Percentiles rank a stretch among this genome's conserved stretches.
phyloP scores from a whole-genome alignment of 1,140 invertebrate genomes.

The Conus betulinus region DNA sequence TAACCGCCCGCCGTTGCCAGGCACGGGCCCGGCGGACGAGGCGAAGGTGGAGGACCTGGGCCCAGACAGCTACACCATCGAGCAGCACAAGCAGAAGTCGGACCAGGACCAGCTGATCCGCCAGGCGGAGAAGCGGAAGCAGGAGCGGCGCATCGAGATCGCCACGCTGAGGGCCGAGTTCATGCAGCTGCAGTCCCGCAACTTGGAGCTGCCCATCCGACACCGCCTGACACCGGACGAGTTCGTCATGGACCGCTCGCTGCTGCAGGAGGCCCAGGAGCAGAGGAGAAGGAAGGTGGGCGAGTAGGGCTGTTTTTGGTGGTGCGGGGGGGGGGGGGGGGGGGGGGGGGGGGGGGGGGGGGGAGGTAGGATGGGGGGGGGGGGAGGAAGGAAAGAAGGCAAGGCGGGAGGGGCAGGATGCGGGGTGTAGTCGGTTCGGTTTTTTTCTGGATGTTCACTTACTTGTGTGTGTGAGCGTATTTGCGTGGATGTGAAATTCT shows the following conservation, averaged over 20 bases:
- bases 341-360: too few relatives aligned
- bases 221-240: not conserved
- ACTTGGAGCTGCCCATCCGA: not conserved
- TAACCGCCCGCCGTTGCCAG: not conserved
- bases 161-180: not conserved
- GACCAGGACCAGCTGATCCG: constrained; percentile 22
- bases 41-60: not conserved
- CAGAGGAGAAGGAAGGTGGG: not conserved
- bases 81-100: constrained; percentile 32
- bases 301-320: too few relatives aligned
- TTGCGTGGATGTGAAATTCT: not conserved
- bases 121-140: constrained; percentile 22
- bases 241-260: not conserved
- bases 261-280: not conserved
- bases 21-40: not conserved
- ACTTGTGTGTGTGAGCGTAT: not conserved
- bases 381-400: too few relatives aligned
- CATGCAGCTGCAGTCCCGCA: not conserved
- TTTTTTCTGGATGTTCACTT: too few relatives aligned
- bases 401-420: too few relatives aligned
- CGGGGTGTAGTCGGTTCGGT: too few relatives aligned
- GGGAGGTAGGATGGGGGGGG: too few relatives aligned
- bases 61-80: constrained; percentile 24
- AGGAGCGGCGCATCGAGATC: not conserved
- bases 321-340: too few relatives aligned